phyloP scores from a whole-genome alignment of 2,888 invertebrate species.

The Melangyna quadrimaculata region DNA sequence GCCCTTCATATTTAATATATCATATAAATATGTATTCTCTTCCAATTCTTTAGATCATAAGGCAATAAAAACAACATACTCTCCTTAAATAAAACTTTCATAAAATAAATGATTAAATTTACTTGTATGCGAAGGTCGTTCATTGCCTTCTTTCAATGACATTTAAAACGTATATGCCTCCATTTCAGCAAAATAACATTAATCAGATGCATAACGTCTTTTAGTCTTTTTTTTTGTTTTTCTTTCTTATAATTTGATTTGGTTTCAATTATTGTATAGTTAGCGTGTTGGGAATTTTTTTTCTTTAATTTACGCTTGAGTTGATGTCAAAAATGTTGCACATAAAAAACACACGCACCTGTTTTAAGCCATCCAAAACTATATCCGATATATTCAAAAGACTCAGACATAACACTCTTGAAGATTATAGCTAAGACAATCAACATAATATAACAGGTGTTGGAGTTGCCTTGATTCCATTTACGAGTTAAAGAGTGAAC shows the following conservation, averaged over 20 bases:
- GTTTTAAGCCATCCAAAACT: not conserved
- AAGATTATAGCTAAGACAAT: conserved; percentile 39
- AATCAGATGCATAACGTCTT: conserved; percentile 34
- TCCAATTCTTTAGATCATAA: not conserved
- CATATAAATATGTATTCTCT: too few species aligned
- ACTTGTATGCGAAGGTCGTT: conserved; percentile 52
- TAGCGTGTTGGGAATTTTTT: not conserved
- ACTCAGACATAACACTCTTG: not conserved
- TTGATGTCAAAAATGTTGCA: conserved; percentile 35
- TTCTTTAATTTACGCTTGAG: conserved; percentile 42
- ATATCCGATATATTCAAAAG: not conserved
- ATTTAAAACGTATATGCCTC: conserved; percentile 22
- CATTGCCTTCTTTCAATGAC: conserved; percentile 53
- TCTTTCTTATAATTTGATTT: not conserved
- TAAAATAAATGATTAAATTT: not conserved
- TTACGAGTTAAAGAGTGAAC: conserved; percentile 12
- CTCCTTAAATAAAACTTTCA: not conserved
- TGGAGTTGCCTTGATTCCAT: conserved; percentile 50
- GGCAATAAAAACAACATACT: not conserved
- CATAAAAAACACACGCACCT: not conserved
- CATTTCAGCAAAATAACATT: not conserved
- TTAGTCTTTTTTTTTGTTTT: not conserved
- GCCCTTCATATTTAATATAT: too few species aligned
- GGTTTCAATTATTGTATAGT: not conserved
- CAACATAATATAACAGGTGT: conserved; percentile 31